Percentiles rank a stretch among this genome's conserved stretches.
phyloP scores from a whole-genome alignment of 2,888 invertebrate species.

The Cyrtodaria siliqua region DNA sequence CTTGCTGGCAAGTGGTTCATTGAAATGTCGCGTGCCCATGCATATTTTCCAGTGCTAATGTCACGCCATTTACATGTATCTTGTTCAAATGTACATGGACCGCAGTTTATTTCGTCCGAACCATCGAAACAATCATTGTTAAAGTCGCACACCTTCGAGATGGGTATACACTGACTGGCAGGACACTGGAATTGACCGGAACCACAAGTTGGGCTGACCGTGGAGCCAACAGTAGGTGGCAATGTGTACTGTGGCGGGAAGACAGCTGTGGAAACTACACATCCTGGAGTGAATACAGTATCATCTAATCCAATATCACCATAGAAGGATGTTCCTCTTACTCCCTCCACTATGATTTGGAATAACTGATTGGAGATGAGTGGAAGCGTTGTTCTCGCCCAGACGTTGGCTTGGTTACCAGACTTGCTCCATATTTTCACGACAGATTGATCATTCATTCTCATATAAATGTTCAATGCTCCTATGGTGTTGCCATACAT shows the following conservation, averaged over 20 bases:
- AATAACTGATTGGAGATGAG: slow-evolving; percentile 69
- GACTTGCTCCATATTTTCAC: slow-evolving; percentile 70
- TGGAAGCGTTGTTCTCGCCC: slow-evolving; percentile 74
- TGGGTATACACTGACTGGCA: slow-evolving; percentile 71
- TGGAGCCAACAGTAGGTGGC: slow-evolving; percentile 67
- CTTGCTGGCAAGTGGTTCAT: slow-evolving; percentile 52
- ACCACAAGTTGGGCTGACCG: slow-evolving; percentile 63
- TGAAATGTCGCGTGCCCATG: slow-evolving; percentile 72
- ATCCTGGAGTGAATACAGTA: slow-evolving; percentile 75
- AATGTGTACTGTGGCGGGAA: slow-evolving; percentile 69
- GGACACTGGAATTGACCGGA: slow-evolving; percentile 73
- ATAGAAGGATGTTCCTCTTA: slow-evolving; percentile 65
- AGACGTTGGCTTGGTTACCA: slow-evolving; percentile 72
- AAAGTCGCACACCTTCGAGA: slow-evolving; percentile 76
- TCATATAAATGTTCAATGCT: slow-evolving; percentile 74
- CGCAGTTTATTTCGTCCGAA: slow-evolving; percentile 80
- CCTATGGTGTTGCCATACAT: slow-evolving; percentile 79
- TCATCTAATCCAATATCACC: slow-evolving; percentile 84
- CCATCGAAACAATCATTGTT: slow-evolving; percentile 73
- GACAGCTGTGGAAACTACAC: slow-evolving; percentile 60
- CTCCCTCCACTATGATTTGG: slow-evolving; percentile 80
- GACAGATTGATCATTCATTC: slow-evolving; percentile 56
- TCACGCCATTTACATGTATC: slow-evolving; percentile 80
- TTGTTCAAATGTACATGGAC: slow-evolving; percentile 81
- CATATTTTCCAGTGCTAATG: slow-evolving; percentile 75